A percentile compares a stretch with the other conserved stretches of the same genome.
phyloP scores from a whole-genome alignment of 2,888 invertebrate genomes.

The Lumbricus terrestris region DNA sequence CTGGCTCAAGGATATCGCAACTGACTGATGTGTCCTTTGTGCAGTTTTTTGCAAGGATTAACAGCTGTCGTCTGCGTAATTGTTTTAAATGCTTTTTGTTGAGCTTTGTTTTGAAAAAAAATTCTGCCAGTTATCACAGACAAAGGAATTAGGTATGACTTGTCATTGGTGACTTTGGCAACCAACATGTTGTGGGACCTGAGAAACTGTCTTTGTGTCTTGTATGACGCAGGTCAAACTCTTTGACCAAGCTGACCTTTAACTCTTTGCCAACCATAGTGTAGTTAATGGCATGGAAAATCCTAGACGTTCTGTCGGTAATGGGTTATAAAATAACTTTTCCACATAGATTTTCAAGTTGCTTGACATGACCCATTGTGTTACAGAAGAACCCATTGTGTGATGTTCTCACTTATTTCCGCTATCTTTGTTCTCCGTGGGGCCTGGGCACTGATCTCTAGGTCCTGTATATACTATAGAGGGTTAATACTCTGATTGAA shows the following conservation, averaged over 20 bases:
- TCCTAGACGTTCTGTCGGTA: too few relatives aligned
- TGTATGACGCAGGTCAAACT: too few relatives aligned
- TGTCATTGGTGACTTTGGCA: neutral
- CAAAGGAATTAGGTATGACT: neutral
- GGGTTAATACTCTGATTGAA: neutral
- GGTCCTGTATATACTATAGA: neutral
- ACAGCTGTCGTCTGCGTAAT: neutral
- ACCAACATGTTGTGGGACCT: too few relatives aligned
- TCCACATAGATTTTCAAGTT: neutral
- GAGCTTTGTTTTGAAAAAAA: neutral
- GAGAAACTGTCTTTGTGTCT: too few relatives aligned
- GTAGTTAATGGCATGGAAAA: too few relatives aligned
- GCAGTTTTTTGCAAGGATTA: neutral
- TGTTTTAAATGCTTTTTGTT: neutral
- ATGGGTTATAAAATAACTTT: too few relatives aligned
- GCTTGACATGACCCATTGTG: neutral
- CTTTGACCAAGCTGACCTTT: too few relatives aligned
- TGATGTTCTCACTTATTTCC: too few relatives aligned
- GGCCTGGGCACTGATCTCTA: neutral
- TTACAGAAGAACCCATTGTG: neutral
- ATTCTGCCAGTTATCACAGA: neutral
- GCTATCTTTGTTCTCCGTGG: neutral
- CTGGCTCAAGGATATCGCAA: neutral
- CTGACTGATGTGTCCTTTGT: neutral
- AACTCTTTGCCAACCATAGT: too few relatives aligned